A percentile compares a stretch with the other conserved stretches of the same genome.
phyloP scores from a whole-genome alignment of 2,888 invertebrate genomes.

The Scaptomyza polygonia region DNA sequence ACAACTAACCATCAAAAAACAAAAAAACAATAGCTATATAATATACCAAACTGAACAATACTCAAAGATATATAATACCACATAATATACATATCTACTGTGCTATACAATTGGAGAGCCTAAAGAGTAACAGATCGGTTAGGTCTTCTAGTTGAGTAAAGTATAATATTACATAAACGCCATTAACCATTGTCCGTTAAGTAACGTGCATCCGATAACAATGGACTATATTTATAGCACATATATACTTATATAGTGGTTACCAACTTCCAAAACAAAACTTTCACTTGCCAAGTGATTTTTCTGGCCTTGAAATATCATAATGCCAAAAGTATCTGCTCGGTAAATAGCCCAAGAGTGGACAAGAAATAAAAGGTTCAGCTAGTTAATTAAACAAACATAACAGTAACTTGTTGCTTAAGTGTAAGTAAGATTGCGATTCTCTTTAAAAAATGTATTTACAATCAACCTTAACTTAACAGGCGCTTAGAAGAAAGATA shows the following conservation, averaged over 20 bases:
- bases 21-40: background rate
- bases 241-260: background rate
- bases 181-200: conserved; percentile 1
- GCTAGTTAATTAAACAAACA: conserved; percentile 7
- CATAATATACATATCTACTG: background rate
- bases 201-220: conserved; percentile 34
- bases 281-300: conserved; percentile 43
- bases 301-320: conserved; percentile 36
- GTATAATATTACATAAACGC: conserved; percentile 32
- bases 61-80: conserved; percentile 13
- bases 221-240: conserved; percentile 8
- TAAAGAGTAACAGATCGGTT: conserved; percentile 13
- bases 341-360: conserved; percentile 17
- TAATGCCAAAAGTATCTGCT: conserved; percentile 2
- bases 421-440: conserved; percentile 5
- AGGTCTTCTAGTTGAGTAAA: conserved; percentile 13
- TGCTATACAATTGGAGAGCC: background rate
- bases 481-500: background rate
- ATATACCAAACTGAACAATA: conserved; percentile 6
- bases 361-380: conserved; percentile 26
- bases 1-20: conserved; percentile 23
- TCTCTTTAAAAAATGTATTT: too few relatives aligned
- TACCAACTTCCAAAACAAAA: conserved; percentile 12
- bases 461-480: background rate
- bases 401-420: conserved; percentile 6